These are phyloP conservation scores for Elaphurus davidianus DNA, from an alignment of 2,113 vertebrate species.

Conservation along the genomic window DNA sequence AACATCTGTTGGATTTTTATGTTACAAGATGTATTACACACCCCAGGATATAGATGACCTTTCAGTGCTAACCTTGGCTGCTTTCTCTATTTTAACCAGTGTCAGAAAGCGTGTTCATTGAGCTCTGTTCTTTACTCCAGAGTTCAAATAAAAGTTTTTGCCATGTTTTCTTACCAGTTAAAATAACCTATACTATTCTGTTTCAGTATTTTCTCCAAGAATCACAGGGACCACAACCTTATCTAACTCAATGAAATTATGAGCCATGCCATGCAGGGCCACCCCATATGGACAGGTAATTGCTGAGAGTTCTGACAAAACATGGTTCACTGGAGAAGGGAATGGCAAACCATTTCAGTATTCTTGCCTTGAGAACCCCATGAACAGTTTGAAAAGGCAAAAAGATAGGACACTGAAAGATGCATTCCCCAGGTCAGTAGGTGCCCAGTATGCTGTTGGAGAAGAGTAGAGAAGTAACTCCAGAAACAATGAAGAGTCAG, in stretches of 20 bases:
- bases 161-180: constrained; percentile 30
- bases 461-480: neutral
- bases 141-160: constrained; percentile 23
- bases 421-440: neutral
- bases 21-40: neutral
- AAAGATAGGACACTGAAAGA: neutral
- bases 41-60: neutral
- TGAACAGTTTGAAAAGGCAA: neutral
- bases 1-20: neutral
- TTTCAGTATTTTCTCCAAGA: constrained; percentile 35
- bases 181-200: constrained; percentile 40
- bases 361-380: neutral
- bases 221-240: neutral
- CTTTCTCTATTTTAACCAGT: neutral
- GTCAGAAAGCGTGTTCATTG: neutral
- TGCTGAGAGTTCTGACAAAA: neutral
- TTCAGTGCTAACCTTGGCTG: neutral
- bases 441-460: neutral
- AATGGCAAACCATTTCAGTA: neutral
- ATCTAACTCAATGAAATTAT: neutral
- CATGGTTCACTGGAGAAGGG: neutral
- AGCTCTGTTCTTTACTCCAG: neutral
- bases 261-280: neutral
- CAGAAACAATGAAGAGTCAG: neutral
- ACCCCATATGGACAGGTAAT: neutral